phyloP scores from a whole-genome alignment of 2,797 vertebrate species.

The Falco peregrinus region DNA sequence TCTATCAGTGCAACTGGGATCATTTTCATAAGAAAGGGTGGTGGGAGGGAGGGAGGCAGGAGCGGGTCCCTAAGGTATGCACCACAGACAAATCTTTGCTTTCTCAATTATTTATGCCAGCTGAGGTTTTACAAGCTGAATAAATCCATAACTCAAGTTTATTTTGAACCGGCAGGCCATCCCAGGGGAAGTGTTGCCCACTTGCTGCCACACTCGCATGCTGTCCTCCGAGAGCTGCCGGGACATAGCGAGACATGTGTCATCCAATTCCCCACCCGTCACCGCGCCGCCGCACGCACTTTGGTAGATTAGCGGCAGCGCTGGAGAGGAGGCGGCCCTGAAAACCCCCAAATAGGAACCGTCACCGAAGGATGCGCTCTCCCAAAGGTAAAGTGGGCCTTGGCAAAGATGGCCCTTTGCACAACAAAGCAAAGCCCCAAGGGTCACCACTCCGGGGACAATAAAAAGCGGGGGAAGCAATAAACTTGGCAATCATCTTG shows the following conservation, averaged over 20 bases:
- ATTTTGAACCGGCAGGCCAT: constrained; percentile 71
- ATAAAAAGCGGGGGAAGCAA: neutral
- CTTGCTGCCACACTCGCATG: constrained; percentile 67
- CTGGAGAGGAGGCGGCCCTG: neutral
- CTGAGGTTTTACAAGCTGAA: constrained; percentile 85
- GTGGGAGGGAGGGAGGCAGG: constrained; percentile 73
- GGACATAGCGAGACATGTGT: constrained; percentile 74
- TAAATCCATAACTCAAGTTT: constrained; percentile 86
- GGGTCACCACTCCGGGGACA: fast-evolving
- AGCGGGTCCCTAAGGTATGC: constrained; percentile 77
- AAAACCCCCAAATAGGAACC: neutral
- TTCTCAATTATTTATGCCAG: constrained; percentile 88
- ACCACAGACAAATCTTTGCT: constrained; percentile 82
- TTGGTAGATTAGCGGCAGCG: neutral
- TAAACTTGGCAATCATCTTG: neutral
- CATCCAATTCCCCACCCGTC: constrained; percentile 65
- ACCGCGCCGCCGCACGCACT: neutral
- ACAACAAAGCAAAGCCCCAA: constrained; percentile 2
- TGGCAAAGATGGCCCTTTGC: neutral
- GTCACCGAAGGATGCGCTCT: neutral
- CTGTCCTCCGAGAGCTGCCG: constrained; percentile 50
- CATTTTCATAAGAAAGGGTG: constrained; percentile 85
- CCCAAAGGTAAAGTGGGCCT: neutral
- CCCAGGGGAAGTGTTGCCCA: constrained; percentile 73
- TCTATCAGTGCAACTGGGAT: constrained; percentile 86